A percentile compares a stretch with the other conserved stretches of the same genome.
Evolutionary conservation across 2,797 vertebrate species (phyloP).

Genomic region (Tenualosa ilisha): DNA sequence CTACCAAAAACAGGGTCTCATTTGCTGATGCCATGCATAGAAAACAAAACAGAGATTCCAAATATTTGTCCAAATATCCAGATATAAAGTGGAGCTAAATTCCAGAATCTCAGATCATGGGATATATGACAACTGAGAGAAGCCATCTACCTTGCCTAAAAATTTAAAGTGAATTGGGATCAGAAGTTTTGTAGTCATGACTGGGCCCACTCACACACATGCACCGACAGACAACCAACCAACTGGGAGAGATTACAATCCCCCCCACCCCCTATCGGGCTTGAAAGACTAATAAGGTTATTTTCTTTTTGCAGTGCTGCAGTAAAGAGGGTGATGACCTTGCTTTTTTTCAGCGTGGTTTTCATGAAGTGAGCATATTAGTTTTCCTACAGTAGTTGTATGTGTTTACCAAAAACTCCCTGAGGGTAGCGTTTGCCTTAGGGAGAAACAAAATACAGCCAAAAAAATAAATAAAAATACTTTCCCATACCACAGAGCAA

Average conservation of each 20-base stretch:
- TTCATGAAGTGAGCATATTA: not conserved
- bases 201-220: too few relatives aligned
- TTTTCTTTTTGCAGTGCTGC: not conserved
- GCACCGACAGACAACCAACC: too few relatives aligned
- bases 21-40: not conserved
- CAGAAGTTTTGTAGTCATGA: too few relatives aligned
- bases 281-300: not conserved
- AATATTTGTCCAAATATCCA: not conserved
- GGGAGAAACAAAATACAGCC: not conserved
- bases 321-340: not conserved
- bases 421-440: not conserved
- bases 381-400: not conserved
- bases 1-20: not conserved
- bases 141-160: too few relatives aligned
- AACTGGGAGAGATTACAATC: too few relatives aligned
- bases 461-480: not conserved
- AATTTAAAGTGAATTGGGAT: too few relatives aligned
- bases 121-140: too few relatives aligned
- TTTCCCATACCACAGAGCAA: not conserved
- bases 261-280: too few relatives aligned
- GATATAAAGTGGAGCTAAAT: too few relatives aligned
- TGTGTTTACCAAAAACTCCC: not conserved
- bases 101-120: too few relatives aligned
- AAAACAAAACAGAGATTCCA: not conserved
- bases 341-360: not conserved